Percentiles rank a stretch among this genome's conserved stretches.
Conservation (phyloP, 2,113 vertebrate species). For the Oryzias celebensis region DNA sequence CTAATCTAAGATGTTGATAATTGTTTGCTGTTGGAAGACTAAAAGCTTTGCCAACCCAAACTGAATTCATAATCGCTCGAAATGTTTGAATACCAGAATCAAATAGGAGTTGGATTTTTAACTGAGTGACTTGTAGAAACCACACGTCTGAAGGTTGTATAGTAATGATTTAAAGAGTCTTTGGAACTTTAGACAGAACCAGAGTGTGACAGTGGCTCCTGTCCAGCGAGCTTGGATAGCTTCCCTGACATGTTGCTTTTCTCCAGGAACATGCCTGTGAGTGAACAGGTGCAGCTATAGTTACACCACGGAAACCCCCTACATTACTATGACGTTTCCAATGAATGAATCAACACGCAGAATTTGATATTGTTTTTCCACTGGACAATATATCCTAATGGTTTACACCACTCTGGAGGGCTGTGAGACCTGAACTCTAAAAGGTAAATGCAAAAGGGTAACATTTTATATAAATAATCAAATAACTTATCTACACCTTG, state of each 20-base stretch:
- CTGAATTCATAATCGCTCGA: neutral
- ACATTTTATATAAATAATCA: neutral
- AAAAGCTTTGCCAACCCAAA: neutral
- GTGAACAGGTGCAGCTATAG: slow-evolving; percentile 64
- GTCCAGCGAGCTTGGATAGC: slow-evolving; percentile 51
- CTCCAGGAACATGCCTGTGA: slow-evolving; percentile 36
- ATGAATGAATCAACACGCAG: slow-evolving; percentile 13
- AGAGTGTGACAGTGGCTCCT: slow-evolving; percentile 25
- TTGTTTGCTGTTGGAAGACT: neutral
- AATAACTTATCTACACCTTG: neutral
- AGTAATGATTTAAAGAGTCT: slow-evolving; percentile 10
- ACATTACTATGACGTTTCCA: slow-evolving; percentile 9
- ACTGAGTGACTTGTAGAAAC: neutral
- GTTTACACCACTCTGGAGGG: neutral
- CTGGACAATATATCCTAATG: neutral
- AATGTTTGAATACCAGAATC: neutral
- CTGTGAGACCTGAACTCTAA: neutral
- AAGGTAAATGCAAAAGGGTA: neutral
- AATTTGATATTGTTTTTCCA: neutral
- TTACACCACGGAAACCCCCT: slow-evolving; percentile 63
- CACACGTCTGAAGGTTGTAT: slow-evolving; percentile 4
- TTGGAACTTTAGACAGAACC: slow-evolving; percentile 28
- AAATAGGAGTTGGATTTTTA: neutral
- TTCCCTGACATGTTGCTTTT: slow-evolving; percentile 45
- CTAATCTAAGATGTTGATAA: no score